These are phyloP conservation scores for Auanema freiburgensis DNA, from an alignment of 2,888 invertebrate genomes.

Conservation along the genomic window DNA sequence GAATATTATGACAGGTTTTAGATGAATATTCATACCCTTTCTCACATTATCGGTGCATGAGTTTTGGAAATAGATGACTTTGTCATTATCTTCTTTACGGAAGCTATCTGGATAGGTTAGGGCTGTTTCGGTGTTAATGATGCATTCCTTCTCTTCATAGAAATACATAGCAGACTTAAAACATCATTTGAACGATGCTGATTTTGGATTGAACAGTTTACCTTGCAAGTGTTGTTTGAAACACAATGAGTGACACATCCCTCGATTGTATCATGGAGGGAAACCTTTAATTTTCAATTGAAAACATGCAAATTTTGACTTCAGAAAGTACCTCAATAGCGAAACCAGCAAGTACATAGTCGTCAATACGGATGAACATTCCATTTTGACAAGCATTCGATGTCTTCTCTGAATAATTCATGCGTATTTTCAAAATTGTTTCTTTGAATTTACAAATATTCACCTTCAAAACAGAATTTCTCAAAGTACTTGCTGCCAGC, in stretches of 20 bases:
- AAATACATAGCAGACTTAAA: constrained; percentile 63
- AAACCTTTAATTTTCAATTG: constrained; percentile 28
- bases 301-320: not conserved
- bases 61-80: constrained; percentile 62
- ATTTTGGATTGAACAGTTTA: constrained; percentile 13
- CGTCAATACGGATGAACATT: constrained; percentile 59
- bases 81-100: constrained; percentile 37
- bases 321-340: constrained; percentile 27
- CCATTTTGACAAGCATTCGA: constrained; percentile 47
- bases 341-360: constrained; percentile 59
- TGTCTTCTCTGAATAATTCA: constrained; percentile 38
- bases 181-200: constrained; percentile 6
- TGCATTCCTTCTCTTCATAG: constrained; percentile 64
- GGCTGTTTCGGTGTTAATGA: constrained; percentile 62
- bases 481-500: constrained; percentile 57
- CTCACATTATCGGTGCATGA: constrained; percentile 40
- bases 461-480: constrained; percentile 60
- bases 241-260: constrained; percentile 59
- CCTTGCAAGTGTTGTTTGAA: constrained; percentile 55
- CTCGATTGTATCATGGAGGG: constrained; percentile 49
- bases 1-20: not conserved
- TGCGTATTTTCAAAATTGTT: not conserved
- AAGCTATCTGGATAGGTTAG: constrained; percentile 40
- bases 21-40: no score
- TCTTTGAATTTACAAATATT: constrained; percentile 4